These are phyloP conservation scores for Drosophila repletoides DNA, from an alignment of 1,140 invertebrate genomes.

Conservation along the genomic window DNA sequence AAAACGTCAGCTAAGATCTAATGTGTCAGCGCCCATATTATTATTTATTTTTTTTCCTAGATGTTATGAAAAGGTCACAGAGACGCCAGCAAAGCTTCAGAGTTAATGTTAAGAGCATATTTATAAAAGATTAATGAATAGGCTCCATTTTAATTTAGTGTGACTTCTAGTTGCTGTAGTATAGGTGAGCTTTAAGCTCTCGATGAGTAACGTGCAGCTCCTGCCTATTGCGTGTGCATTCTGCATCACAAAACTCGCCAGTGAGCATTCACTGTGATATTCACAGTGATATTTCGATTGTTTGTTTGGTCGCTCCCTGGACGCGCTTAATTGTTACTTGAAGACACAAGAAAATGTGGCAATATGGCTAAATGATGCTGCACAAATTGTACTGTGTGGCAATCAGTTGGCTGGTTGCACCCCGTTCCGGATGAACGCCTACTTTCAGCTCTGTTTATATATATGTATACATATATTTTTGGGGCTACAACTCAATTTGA, in stretches of 20 bases:
- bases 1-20: conserved; percentile 34
- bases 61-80: conserved; percentile 30
- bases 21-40: conserved; percentile 36
- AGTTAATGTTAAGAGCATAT: neutral
- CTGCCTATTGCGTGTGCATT: too few species aligned
- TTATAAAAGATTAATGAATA: conserved; percentile 20
- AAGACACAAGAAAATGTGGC: conserved; percentile 9
- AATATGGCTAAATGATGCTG: conserved; percentile 68
- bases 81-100: too few species aligned
- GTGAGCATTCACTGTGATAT: neutral
- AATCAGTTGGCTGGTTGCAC: conserved; percentile 29
- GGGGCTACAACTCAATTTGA: conserved; percentile 68
- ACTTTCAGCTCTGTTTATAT: conserved; percentile 30
- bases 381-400: conserved; percentile 72
- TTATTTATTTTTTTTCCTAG: conserved; percentile 1
- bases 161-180: too few species aligned
- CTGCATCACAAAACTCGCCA: neutral
- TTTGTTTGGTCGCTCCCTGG: conserved; percentile 18
- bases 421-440: conserved; percentile 45
- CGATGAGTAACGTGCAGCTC: too few species aligned
- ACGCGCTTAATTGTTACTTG: conserved; percentile 39
- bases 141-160: too few species aligned
- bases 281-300: conserved; percentile 1
- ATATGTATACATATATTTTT: too few species aligned
- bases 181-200: neutral